Conservation (phyloP, 2,888 invertebrate genomes). For the Meganola albula region DNA sequence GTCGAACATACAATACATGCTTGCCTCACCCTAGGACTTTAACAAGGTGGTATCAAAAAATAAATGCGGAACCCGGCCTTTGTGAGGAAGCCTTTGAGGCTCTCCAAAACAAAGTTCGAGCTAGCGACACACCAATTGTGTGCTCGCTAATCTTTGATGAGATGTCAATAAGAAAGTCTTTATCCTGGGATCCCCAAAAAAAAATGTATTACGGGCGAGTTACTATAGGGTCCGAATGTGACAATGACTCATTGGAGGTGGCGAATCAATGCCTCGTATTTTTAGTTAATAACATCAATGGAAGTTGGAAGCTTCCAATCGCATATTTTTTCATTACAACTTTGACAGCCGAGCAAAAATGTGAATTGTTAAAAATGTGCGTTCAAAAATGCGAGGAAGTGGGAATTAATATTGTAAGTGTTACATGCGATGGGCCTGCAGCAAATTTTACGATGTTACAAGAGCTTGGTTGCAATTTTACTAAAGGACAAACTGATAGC, state of each 20-base stretch:
- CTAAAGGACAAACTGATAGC: no score
- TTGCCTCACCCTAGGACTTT: slow-evolving; percentile 13
- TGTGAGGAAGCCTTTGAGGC: slow-evolving; percentile 6
- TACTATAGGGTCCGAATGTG: slow-evolving; percentile 12
- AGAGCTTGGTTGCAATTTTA: slow-evolving; percentile 11
- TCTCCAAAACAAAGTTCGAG: slow-evolving; percentile 7
- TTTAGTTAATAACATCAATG: slow-evolving; percentile 13
- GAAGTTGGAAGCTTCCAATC: slow-evolving; percentile 18
- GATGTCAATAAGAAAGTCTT: slow-evolving; percentile 23
- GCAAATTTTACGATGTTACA: slow-evolving; percentile 12
- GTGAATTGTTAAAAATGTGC: slow-evolving; percentile 11
- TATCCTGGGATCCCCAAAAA: slow-evolving; percentile 20
- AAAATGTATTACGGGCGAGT: slow-evolving; percentile 15
- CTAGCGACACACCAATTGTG: slow-evolving; percentile 3
- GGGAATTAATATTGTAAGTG: slow-evolving; percentile 8
- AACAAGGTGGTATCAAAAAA: slow-evolving; percentile 10
- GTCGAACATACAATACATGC: slow-evolving; percentile 8
- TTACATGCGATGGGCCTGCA: slow-evolving; percentile 16
- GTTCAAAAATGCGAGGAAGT: slow-evolving; percentile 11
- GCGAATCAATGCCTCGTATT: slow-evolving; percentile 22
- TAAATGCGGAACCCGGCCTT: slow-evolving; percentile 15
- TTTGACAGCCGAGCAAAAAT: slow-evolving; percentile 11
- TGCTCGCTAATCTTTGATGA: slow-evolving; percentile 16
- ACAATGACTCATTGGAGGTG: slow-evolving; percentile 10
- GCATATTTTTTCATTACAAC: slow-evolving; percentile 20